Evolutionary conservation across 2,888 invertebrate genomes (phyloP), one percentile per base, ranked within the genome.

Genomic region (Octodonta nipae): DNA sequence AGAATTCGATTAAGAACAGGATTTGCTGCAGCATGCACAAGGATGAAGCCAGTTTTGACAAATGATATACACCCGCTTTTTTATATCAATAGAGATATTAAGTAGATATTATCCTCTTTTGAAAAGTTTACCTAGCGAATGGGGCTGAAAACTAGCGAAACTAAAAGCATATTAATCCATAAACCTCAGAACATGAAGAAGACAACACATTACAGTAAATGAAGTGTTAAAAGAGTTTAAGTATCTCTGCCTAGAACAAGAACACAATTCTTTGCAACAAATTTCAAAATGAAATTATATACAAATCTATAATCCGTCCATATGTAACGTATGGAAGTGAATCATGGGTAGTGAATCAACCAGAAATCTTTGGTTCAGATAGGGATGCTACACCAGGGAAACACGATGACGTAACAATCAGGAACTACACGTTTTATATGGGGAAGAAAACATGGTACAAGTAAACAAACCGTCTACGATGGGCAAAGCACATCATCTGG

Each of bases 361-460:
- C 6, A n/a, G 20, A 20, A 20, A 20, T 20, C n/a, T 20, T 20
- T 20, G 20, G 20, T 6, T n/a, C 20, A 20, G 6, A n/a, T 20
- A 6, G n/a, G 20, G 20, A 20, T 6, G 20, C 20, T 20, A n/a
- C n/a, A 7, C 6, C 7, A 20, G n/a, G n/a, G n/a, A n/a, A n/a
- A n/a, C n/a, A n/a, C n/a, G 20, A 20, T 20, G 20, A 6, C 20
- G n/a, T 20, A 7, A 20, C 20, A 20, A 20, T 20, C 20, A 20
- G 20, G 20, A 20, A 20, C 20, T 20, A 20, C 20, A 20, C 20
- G n/a, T n/a, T 20, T 20, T 20, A n/a, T n/a, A 20, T 20, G 20
- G 20, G n/a, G 20, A 20, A 20, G 20, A 20, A 20, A 20, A 20
- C n/a, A n/a, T n/a, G n/a, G n/a, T n/a, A n/a, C n/a, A n/a, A n/a